These are phyloP conservation scores for Ataeniobius toweri DNA, from an alignment of 2,797 vertebrate genomes.

Conservation along the genomic window DNA sequence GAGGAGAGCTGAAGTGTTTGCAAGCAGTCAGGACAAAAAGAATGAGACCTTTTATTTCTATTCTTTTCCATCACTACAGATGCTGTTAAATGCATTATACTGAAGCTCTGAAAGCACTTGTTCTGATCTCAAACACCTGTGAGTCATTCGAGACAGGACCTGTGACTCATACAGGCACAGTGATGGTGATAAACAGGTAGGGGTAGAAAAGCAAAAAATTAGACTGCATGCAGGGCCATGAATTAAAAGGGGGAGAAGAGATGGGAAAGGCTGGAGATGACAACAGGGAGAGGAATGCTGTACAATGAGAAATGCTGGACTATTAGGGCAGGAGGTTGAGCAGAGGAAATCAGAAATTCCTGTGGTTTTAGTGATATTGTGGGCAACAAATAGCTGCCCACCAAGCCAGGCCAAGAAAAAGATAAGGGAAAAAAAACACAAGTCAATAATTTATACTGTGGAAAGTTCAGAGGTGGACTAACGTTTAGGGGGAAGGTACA, in stretches of 20 bases:
- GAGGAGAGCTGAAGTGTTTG: constrained; percentile 39
- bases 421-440: constrained; percentile 49
- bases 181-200: constrained; percentile 21
- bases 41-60: constrained; percentile 60
- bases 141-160: constrained; percentile 61
- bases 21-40: constrained; percentile 48
- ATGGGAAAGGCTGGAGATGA: constrained; percentile 11
- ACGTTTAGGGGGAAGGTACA: constrained; percentile 17
- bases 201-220: constrained; percentile 17
- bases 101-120: constrained; percentile 61
- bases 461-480: constrained; percentile 48
- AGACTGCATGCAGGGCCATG: constrained; percentile 21
- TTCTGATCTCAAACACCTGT: constrained; percentile 61
- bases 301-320: constrained; percentile 13
- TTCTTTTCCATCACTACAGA: constrained; percentile 50
- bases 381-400: constrained; percentile 69
- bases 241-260: constrained; percentile 26
- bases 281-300: constrained; percentile 18
- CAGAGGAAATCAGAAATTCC: constrained; percentile 62
- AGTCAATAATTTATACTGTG: constrained; percentile 64
- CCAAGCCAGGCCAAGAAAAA: constrained; percentile 62
- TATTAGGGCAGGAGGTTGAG: constrained; percentile 51
- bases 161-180: constrained; percentile 58
- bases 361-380: constrained; percentile 70
- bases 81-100: constrained; percentile 50